Percentiles rank a stretch among this genome's conserved stretches.
Evolutionary conservation across 2,888 invertebrate species (phyloP).

Genomic region (Portevinia maculata): DNA sequence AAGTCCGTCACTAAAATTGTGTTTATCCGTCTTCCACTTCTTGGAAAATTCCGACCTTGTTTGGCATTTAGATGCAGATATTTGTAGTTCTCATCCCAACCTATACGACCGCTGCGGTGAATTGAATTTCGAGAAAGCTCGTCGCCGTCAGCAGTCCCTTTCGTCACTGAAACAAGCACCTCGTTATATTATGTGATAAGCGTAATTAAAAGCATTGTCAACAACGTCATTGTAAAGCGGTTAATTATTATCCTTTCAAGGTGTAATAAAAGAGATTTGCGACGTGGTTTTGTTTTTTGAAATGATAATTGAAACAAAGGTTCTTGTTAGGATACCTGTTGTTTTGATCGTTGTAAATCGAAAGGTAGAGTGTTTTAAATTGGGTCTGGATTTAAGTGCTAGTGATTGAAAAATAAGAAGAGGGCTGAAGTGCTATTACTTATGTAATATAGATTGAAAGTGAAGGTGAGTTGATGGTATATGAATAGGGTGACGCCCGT

Average conservation of each 20-base stretch:
- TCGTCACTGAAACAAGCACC: conserved; percentile 32
- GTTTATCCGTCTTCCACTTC: neutral
- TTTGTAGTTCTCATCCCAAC: neutral
- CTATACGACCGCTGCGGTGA: too few species aligned
- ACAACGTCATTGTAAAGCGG: conserved; percentile 34
- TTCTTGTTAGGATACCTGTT: conserved; percentile 18
- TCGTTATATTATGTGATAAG: conserved; percentile 38
- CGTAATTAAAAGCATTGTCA: conserved; percentile 60
- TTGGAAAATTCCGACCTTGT: conserved; percentile 8
- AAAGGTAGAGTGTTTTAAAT: neutral
- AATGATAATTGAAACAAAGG: conserved; percentile 33
- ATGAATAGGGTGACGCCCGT: too few species aligned
- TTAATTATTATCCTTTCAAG: conserved; percentile 39
- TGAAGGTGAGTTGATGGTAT: too few species aligned
- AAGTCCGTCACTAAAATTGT: neutral
- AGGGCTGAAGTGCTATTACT: too few species aligned
- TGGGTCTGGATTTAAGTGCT: neutral
- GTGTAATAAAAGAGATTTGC: neutral
- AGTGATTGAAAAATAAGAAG: neutral
- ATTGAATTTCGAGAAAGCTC: too few species aligned
- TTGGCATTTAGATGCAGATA: neutral
- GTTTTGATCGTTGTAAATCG: neutral
- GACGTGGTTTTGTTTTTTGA: conserved; percentile 17
- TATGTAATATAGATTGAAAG: too few species aligned
- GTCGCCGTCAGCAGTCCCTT: neutral